These are phyloP conservation scores for Phragmatobia fuliginosa DNA, from an alignment of 2,888 invertebrate species.

Conservation along the genomic window DNA sequence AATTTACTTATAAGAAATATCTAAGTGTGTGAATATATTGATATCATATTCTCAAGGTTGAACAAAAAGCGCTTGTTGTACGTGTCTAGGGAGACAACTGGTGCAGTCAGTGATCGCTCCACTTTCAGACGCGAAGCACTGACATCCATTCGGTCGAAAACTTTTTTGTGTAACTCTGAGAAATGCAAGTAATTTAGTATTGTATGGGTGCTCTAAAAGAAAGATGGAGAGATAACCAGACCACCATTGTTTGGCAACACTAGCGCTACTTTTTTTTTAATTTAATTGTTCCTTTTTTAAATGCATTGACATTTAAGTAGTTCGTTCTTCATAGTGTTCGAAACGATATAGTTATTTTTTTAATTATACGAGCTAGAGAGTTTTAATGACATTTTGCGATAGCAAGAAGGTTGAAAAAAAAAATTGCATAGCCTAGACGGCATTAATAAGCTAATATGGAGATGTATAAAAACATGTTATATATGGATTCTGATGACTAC, in stretches of 20 bases:
- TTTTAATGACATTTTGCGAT: background rate
- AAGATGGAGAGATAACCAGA: constrained; percentile 23
- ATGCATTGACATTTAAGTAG: background rate
- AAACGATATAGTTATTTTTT: background rate
- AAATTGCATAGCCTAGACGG: no score
- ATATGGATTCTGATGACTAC: no score
- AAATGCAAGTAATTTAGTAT: constrained; percentile 49
- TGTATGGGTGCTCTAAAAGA: constrained; percentile 21
- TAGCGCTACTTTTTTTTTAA: background rate
- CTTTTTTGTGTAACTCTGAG: constrained; percentile 52
- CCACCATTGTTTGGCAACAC: constrained; percentile 8
- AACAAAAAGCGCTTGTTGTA: constrained; percentile 40
- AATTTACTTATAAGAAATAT: background rate
- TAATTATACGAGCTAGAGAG: background rate
- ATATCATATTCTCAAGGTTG: constrained; percentile 22
- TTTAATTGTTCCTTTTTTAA: constrained; percentile 1
- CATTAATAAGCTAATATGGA: background rate
- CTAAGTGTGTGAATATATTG: constrained; percentile 22
- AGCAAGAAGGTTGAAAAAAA: no score
- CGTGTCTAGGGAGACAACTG: constrained; percentile 45
- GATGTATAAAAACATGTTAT: no score
- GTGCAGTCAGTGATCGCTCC: constrained; percentile 40
- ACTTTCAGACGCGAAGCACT: constrained; percentile 50
- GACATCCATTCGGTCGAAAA: constrained; percentile 44
- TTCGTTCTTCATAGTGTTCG: background rate